Percentiles rank a stretch among this genome's conserved stretches.
Evolutionary conservation across 2,797 vertebrate species (phyloP).

Genomic region (Peromyscus nudipes): DNA sequence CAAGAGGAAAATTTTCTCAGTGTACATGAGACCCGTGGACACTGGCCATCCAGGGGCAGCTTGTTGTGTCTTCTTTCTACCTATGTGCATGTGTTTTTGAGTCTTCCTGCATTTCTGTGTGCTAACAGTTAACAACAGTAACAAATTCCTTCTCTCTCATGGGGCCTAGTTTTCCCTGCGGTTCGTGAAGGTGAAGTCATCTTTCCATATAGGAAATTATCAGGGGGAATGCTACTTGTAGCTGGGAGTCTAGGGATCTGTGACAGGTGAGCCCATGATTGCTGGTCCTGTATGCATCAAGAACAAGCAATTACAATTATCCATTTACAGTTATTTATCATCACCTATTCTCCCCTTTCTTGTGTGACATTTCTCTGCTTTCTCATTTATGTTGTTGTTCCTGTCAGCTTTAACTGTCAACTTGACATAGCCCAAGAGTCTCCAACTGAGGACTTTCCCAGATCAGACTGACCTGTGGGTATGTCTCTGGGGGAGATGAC

Average conservation of each 20-base stretch:
- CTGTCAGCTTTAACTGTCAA: background rate
- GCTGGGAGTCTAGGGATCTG: background rate
- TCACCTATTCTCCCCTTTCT: background rate
- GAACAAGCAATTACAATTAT: background rate
- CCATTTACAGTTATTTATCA: background rate
- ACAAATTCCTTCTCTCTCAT: background rate
- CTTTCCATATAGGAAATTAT: fast-evolving
- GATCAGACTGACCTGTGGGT: background rate
- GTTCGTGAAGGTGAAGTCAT: background rate
- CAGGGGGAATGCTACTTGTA: background rate
- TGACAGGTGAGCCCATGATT: fast-evolving
- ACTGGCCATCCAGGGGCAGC: background rate
- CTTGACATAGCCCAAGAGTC: background rate
- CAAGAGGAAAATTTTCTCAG: background rate
- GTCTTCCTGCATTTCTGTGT: background rate
- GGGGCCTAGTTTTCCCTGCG: background rate
- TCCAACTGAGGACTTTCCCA: background rate
- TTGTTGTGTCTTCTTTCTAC: background rate
- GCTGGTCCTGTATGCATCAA: background rate
- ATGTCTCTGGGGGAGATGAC: background rate
- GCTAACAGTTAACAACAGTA: background rate
- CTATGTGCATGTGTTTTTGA: fast-evolving
- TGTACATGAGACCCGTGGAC: background rate
- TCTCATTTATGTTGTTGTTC: background rate
- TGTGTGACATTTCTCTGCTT: background rate